A percentile compares a stretch with the other conserved stretches of the same genome.
These are phyloP conservation scores for Phthorimaea operculella DNA, from an alignment of 1,140 invertebrate genomes.

Conservation along the genomic window DNA sequence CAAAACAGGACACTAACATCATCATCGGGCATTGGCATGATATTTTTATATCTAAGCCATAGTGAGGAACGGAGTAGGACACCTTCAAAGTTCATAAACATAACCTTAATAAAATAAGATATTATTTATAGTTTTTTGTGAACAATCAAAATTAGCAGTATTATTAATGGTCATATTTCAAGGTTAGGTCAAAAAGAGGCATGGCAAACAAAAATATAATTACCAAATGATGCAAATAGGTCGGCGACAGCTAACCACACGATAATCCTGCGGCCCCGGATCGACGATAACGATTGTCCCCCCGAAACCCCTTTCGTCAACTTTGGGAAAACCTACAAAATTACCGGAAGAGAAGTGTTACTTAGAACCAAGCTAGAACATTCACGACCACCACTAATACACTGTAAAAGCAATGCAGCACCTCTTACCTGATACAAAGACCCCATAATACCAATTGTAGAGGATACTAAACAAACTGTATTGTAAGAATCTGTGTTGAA, in stretches of 20 bases:
- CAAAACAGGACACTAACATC: conserved; percentile 76
- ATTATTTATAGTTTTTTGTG: neutral
- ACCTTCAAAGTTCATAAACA: conserved; percentile 61
- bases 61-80: conserved; percentile 77
- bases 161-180: neutral
- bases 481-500: conserved; percentile 79
- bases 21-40: conserved; percentile 74
- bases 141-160: neutral
- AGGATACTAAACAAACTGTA: conserved; percentile 77
- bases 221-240: conserved; percentile 80
- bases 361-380: too few species aligned
- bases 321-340: conserved; percentile 59
- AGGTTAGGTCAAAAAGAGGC: too few species aligned
- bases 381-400: neutral
- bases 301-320: conserved; percentile 35
- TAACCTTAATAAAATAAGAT: neutral
- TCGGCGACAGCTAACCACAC: conserved; percentile 82
- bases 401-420: neutral
- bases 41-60: conserved; percentile 76
- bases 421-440: conserved; percentile 78
- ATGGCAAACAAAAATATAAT: neutral
- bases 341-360: neutral
- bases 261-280: conserved; percentile 76
- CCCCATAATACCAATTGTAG: conserved; percentile 76
- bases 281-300: conserved; percentile 65